These are phyloP conservation scores for Acridotheres tristis DNA, from an alignment of 2,797 vertebrate species.

Conservation along the genomic window DNA sequence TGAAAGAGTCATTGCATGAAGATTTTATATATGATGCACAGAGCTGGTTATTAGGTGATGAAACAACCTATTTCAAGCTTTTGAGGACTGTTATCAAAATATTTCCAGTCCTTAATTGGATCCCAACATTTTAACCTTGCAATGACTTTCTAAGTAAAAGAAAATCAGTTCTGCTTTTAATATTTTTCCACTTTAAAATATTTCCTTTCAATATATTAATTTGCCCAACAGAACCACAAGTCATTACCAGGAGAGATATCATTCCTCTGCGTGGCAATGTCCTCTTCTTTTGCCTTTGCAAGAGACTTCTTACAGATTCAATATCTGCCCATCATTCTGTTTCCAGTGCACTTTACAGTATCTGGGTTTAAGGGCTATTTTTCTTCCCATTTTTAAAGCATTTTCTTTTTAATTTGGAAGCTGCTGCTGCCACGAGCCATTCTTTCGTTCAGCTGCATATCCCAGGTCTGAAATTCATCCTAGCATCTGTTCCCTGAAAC, in stretches of 20 bases:
- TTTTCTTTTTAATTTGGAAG: neutral
- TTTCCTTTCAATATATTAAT: neutral
- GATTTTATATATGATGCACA: neutral
- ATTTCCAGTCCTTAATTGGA: slow-evolving; percentile 3
- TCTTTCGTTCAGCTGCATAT: slow-evolving; percentile 7
- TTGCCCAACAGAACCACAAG: neutral
- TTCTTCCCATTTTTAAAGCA: neutral
- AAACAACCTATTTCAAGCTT: slow-evolving; percentile 35
- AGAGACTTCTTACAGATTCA: neutral
- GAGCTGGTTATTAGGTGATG: neutral
- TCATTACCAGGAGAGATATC: neutral
- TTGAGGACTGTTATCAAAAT: slow-evolving; percentile 3
- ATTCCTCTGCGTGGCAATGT: neutral
- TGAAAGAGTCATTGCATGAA: neutral
- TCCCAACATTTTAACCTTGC: neutral
- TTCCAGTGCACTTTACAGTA: neutral
- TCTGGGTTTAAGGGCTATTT: neutral
- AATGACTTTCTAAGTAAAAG: neutral
- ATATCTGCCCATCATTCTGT: neutral
- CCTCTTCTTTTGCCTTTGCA: neutral
- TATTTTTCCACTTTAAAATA: neutral
- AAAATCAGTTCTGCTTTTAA: neutral
- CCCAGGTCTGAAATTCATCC: slow-evolving; percentile 10
- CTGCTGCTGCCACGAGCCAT: neutral
- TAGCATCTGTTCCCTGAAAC: slow-evolving; percentile 36